Evolutionary conservation across 2,888 invertebrate genomes (phyloP), one percentile per base, ranked within the genome.

Genomic region (Coelopa pilipes): DNA sequence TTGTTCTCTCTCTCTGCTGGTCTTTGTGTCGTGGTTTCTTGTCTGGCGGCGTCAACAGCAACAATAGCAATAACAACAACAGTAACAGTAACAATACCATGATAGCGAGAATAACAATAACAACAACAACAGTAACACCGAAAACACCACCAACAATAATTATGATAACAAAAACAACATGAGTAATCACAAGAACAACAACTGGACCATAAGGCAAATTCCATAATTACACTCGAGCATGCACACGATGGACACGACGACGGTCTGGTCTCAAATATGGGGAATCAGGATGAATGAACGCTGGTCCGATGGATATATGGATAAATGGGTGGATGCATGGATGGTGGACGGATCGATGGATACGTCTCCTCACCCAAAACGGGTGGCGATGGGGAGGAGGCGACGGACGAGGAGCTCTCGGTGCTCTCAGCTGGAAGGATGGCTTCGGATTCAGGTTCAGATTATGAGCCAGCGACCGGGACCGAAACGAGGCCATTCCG

Each of bases 201-300:
- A 60, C 60, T 34, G 46, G 46, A 65, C 65, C 46, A 46, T 65
- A 65, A 65, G 65, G 65, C 65, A 65, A 66, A 66, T 66, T 49
- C 66, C 65, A 50, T 66, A 66, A 66, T 66, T 66, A 50, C 24
- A 50, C 50, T 49, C 50, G 50, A 66, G 21, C 66, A 66, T 50
- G 65, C 65, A 65, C 47, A 65, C 47, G 65, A 46, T 65, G 65
- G 57, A 24, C 10, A 21, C n/a, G n/a, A 24, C 19, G 34, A 34
- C 15, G n/a, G 34, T 21, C 15, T 12, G 17, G 19, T 50, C 50
- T 50, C 50, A 50, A 53, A 66, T 66, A 66, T 49, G 66, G 34
- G 21, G 66, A 66, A 66, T 66, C 49, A 66, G 66, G 66, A 66
- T 66, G 66, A 50, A 66, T 66, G 63, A 63, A 63, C 46, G 21